Evolutionary conservation across 2,888 invertebrate species (phyloP).

Genomic region (Clostera curtula): DNA sequence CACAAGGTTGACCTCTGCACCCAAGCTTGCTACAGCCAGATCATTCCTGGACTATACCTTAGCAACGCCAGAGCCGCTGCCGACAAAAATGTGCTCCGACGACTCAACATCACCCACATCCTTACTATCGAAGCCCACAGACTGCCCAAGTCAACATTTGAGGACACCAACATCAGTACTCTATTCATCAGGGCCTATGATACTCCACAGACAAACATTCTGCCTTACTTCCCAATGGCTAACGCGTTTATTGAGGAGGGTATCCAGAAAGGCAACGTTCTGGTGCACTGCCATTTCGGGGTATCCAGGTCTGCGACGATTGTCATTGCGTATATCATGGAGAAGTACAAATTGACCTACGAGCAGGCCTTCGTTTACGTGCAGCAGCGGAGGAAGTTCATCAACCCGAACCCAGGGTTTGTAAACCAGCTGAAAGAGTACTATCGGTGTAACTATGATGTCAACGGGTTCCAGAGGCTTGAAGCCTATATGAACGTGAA

Average conservation of each 20-base stretch:
- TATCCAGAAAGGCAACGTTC: conserved; percentile 79
- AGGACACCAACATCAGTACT: conserved; percentile 48
- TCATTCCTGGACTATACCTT: conserved; percentile 55
- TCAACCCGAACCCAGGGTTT: conserved; percentile 96
- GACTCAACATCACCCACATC: conserved; percentile 63
- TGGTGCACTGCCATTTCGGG: conserved; percentile 97
- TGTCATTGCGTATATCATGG: conserved; percentile 96
- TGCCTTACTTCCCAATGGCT: conserved; percentile 67
- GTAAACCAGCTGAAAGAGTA: conserved; percentile 90
- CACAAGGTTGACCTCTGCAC: conserved; percentile 60
- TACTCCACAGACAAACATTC: conserved; percentile 54
- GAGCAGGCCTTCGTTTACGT: conserved; percentile 92
- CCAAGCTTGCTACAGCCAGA: conserved; percentile 56
- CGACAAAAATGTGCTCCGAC: conserved; percentile 43
- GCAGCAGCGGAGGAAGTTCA: conserved; percentile 88
- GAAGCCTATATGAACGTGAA: conserved; percentile 57
- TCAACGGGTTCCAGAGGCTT: conserved; percentile 45
- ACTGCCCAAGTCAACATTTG: conserved; percentile 52
- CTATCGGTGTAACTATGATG: conserved; percentile 47
- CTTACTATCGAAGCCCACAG: conserved; percentile 62
- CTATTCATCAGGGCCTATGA: conserved; percentile 68
- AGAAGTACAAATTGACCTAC: conserved; percentile 86
- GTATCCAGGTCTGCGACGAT: conserved; percentile 95
- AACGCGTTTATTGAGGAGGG: conserved; percentile 72
- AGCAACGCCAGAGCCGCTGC: conserved; percentile 62